Base-by-base conservation (phyloP, 1,140 invertebrate genomes). In the Drosophila repletoides region DNA sequence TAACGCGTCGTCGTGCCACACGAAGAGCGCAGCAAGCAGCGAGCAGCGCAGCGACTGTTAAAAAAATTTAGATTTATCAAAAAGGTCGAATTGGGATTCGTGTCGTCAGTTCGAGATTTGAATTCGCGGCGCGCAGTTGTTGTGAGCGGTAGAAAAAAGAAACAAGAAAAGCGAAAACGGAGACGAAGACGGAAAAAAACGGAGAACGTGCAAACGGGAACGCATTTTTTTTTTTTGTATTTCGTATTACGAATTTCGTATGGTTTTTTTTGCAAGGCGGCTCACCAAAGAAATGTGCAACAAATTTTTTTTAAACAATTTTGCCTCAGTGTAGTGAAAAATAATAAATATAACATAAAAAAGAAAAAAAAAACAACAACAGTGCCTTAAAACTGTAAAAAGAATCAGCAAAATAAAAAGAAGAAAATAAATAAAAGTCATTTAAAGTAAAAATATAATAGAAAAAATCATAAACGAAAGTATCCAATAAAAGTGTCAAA, bases 51-150 rank as follows among this genome's bases (percentile, higher is more conserved):
- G 10, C 14, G 43, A 12, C 10, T 48, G 28, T 48, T 48, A 48
- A 33, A 31, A 24, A 51, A 34, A 5, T 28, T 49, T 26, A 14
- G 56, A 40, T 22, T 14, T 40, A 15, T 41, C 17, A 19, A 65
- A 65, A 29, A 48, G 53, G 53, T 59, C 53, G 61, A 59, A 59
- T 46, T 40, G 12, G 63, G 26, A 24, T 41, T 59, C 55, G 65
- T 59, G 33, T 49, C 29, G 36, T 65, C 79, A 84, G 73, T 77
- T 83, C 26, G 38, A 77, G 52, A 61, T 69, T 84, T 75, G 43
- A 79, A 75, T 73, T 86, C 81, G 80, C 80, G 80, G 53, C 80
- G 80, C 80, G 80, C 80, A 86, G 80, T 86, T 80, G n/a, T 75
- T 86, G 71, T 56, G 55, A 71, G 80, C 79, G 79, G 79, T 59